Evolutionary conservation across 2,113 vertebrate genomes (phyloP), one percentile per base, ranked within the genome.

Genomic region (Galeopterus variegatus): DNA sequence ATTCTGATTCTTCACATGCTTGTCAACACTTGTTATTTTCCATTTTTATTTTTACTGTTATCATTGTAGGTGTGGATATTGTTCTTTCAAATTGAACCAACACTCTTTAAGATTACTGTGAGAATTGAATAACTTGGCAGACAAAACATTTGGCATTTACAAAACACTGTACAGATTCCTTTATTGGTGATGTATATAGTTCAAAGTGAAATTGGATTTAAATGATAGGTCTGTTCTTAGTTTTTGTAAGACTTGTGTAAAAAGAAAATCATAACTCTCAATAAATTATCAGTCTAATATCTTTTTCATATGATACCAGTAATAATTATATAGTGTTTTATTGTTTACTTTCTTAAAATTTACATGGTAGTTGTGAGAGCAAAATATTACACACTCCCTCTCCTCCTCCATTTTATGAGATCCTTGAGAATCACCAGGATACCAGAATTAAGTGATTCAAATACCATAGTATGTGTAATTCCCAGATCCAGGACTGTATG

Each of bases 201-300:
- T 88, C 50, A 33, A 64, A 91, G 28, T 48, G 69, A 94, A 88
- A 76, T 77, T 62, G 41, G 58, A 60, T 75, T 76, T 67, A 85
- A 90, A 54, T 2, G 5, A 62, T 52, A 93, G 36, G 31, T 73
- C 31, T 90, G 11, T 64, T 62, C 36, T 83, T 41, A 52, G 21
- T 52, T 90, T 95, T 89, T 72, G 10, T n/a, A 67, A 81, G 26
- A 86, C 8, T 84, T 69, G 33, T 31, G 5, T 77, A 62, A 50
- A 70, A 87, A 88, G 67, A 91, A 92, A 84, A 83, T 72, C 21
- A 62, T 41, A n/a, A n/a, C n/a, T n/a, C n/a, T n/a, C n/a, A n/a
- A n/a, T n/a, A n/a, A n/a, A n/a, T n/a, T n/a, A n/a, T n/a, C n/a
- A n/a, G n/a, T n/a, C n/a, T n/a, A n/a, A n/a, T n/a, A n/a, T n/a